Evolutionary conservation across 1,140 invertebrate species (phyloP).

Genomic region (silkworm (Bombyx mori)): DNA sequence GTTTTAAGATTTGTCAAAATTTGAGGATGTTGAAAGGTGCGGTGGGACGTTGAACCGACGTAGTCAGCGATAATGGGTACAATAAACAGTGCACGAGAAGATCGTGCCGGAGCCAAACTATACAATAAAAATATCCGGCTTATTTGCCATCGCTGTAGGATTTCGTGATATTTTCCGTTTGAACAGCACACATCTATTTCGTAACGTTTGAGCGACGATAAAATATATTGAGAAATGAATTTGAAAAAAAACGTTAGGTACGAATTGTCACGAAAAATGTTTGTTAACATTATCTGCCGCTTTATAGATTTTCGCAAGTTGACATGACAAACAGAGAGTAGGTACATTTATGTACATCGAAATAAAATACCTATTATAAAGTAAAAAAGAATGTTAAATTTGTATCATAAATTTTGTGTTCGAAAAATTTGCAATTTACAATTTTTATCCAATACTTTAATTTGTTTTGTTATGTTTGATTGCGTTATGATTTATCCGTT

Average conservation of each 20-base stretch:
- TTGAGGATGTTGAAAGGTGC: slow-evolving; percentile 18
- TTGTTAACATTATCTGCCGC: too few relatives aligned
- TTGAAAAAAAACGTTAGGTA: background rate
- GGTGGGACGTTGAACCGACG: slow-evolving; percentile 49
- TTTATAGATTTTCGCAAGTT: too few relatives aligned
- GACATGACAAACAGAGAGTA: too few relatives aligned
- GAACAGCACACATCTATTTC: slow-evolving; percentile 20
- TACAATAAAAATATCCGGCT: slow-evolving; percentile 47
- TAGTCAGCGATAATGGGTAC: slow-evolving; percentile 44
- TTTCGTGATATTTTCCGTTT: slow-evolving; percentile 40
- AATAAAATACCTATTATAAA: too few relatives aligned
- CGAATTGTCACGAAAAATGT: too few relatives aligned
- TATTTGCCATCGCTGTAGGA: slow-evolving; percentile 42
- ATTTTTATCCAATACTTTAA: too few relatives aligned
- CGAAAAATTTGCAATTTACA: too few relatives aligned
- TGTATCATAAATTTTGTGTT: too few relatives aligned
- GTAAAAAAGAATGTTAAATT: too few relatives aligned
- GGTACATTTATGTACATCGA: too few relatives aligned
- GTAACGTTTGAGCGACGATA: slow-evolving; percentile 9
- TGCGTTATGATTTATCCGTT: too few relatives aligned
- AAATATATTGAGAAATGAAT: background rate
- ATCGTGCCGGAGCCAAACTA: slow-evolving; percentile 48
- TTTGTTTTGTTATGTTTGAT: too few relatives aligned
- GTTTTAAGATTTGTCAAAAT: slow-evolving; percentile 15
- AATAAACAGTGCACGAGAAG: slow-evolving; percentile 43